phyloP scores from a whole-genome alignment of 2,888 invertebrate species.

The Xestia sexstrigata region DNA sequence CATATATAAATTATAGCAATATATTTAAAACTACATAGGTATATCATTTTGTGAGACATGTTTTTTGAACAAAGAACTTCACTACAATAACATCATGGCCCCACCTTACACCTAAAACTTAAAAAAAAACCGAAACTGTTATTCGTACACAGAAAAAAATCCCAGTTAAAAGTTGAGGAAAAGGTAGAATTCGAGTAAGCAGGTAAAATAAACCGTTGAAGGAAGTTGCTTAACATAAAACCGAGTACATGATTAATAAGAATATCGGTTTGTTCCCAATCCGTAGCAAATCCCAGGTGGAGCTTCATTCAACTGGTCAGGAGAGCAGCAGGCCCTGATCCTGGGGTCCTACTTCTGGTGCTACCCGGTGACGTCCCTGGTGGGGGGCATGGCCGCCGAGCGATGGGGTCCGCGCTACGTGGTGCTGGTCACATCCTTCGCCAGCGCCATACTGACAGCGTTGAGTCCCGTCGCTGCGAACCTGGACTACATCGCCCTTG shows the following conservation, averaged over 20 bases:
- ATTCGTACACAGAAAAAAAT: neutral
- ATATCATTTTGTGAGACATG: too few relatives aligned
- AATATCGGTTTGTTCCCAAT: constrained; percentile 53
- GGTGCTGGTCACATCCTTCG: constrained; percentile 88
- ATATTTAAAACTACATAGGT: too few relatives aligned
- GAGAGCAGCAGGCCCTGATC: constrained; percentile 91
- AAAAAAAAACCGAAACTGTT: neutral
- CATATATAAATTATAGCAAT: neutral
- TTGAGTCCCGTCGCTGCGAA: constrained; percentile 91
- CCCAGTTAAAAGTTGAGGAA: neutral
- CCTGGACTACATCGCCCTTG: constrained; percentile 89
- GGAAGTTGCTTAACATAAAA: neutral
- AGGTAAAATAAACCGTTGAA: neutral
- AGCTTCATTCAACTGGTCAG: constrained; percentile 89
- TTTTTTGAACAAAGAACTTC: neutral
- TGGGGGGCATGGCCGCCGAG: constrained; percentile 93
- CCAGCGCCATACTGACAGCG: constrained; percentile 90
- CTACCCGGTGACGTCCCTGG: constrained; percentile 92
- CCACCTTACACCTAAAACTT: neutral
- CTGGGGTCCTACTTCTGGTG: constrained; percentile 93
- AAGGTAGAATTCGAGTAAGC: neutral
- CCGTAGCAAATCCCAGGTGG: constrained; percentile 67
- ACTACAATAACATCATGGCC: neutral
- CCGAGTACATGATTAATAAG: neutral
- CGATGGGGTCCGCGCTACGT: constrained; percentile 92